Base-by-base conservation (phyloP, 2,113 vertebrate species). In the Sisor rabdophorus region DNA sequence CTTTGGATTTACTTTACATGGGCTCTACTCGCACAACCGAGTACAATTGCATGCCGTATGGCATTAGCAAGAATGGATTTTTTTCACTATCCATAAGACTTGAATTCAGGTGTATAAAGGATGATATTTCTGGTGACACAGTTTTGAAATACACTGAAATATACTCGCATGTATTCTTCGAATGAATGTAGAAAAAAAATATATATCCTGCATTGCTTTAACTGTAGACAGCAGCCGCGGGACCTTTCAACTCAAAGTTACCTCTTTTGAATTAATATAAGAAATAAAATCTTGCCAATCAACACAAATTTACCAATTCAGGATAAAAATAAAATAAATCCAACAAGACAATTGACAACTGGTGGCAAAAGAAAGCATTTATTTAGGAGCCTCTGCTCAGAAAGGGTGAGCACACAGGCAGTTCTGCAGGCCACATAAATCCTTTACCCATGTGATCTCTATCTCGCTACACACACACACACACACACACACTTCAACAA, bases 261-360 rank as follows among this genome's bases (percentile, higher is more conserved):
- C 16, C 59, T 19, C 16, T 28, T 26, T 28, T 30, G 16, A 17
- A 19, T 36, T 16, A 36, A 19, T 10, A 11, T 17, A 63, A 2
- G 17, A 61, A 9, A 20, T 9, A 28, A 20, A 30, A 72, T 55
- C 54, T 47, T 11, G 19, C 15, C 16, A 28, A 44, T 55, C 16
- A 28, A 44, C 71, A 15, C 28, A 28, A 73, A 61, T 40, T 24
- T n/a, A 20, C 19, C 20, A 44, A 74, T 60, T 74, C 72, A 74
- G 72, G 44, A 56, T 54, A 36, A 16, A 54, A 47, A 44, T 48
- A 22, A 19, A 61, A 7, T 36, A 32, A n/a, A 64, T 20, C 6
- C 22, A 60, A 44, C 13, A 17, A 36, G 28, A 71, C 55, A 48
- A 8, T 5, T 32, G 19, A 32, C 36, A 59, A 2, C 40, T 28